Evolutionary conservation across 2,888 invertebrate genomes (phyloP).

Genomic region (Cryptocheilus praepositus): DNA sequence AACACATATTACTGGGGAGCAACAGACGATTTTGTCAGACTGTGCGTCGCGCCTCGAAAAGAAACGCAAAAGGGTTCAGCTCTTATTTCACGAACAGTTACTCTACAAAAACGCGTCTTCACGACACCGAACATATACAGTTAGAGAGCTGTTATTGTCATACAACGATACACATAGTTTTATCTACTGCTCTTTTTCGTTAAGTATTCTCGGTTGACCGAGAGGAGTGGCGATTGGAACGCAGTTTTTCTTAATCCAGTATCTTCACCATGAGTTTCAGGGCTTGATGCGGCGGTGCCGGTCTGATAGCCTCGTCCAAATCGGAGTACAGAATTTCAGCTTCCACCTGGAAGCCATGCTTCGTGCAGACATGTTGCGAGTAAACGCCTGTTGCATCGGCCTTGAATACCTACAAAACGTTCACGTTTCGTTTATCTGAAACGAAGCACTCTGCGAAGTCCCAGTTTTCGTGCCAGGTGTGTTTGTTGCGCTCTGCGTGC

Average conservation of each 20-base stretch:
- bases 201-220: constrained; percentile 1
- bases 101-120: constrained; percentile 30
- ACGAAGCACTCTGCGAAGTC: neutral
- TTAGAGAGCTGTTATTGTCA: constrained; percentile 71
- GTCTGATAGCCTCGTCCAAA: constrained; percentile 81
- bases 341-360: constrained; percentile 81
- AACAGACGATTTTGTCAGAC: constrained; percentile 30
- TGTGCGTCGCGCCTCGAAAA: constrained; percentile 27
- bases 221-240: too few species aligned
- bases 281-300: constrained; percentile 83
- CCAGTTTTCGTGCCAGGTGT: constrained; percentile 15
- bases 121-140: constrained; percentile 33
- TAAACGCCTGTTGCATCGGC: constrained; percentile 88
- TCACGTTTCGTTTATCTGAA: constrained; percentile 2
- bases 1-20: constrained; percentile 36
- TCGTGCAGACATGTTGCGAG: constrained; percentile 85
- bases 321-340: constrained; percentile 83
- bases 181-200: constrained; percentile 56
- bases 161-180: constrained; percentile 63
- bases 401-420: constrained; percentile 81
- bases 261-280: constrained; percentile 81
- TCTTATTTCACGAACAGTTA: constrained; percentile 32
- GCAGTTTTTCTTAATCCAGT: constrained; percentile 52
- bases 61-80: constrained; percentile 35
- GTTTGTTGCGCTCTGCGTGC: constrained; percentile 28